Percentiles rank a stretch among this genome's conserved stretches.
These are phyloP conservation scores for Drosophila percnosoma DNA, from an alignment of 2,888 invertebrate genomes.

Conservation along the genomic window DNA sequence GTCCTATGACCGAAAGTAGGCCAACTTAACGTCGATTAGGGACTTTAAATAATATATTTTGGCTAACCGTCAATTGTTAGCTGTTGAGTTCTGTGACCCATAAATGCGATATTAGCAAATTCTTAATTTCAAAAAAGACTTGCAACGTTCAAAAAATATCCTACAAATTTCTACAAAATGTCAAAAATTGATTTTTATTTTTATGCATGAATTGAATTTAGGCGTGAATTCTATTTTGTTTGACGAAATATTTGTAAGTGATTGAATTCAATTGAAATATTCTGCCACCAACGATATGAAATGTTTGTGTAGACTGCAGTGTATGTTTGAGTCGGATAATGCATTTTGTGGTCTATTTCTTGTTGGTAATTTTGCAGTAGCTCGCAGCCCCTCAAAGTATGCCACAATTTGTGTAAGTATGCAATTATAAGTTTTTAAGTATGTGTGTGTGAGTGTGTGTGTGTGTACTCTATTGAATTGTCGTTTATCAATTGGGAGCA, in stretches of 20 bases:
- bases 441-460: neutral
- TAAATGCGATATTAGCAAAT: neutral
- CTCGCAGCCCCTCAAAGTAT: slow-evolving; percentile 47
- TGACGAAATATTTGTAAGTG: neutral
- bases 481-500: slow-evolving; percentile 56
- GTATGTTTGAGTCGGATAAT: neutral
- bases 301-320: neutral
- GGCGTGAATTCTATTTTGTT: neutral
- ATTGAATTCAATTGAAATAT: neutral
- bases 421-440: neutral
- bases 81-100: neutral
- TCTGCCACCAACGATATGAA: neutral
- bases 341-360: neutral
- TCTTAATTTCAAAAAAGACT: neutral
- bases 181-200: neutral
- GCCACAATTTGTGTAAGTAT: slow-evolving; percentile 30
- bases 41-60: neutral
- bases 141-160: neutral
- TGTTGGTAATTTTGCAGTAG: neutral
- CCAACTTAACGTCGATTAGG: neutral
- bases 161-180: neutral
- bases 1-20: slow-evolving; percentile 13
- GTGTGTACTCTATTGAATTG: slow-evolving; percentile 20
- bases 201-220: neutral
- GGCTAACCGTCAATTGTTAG: neutral